Evolutionary conservation across 2,888 invertebrate genomes (phyloP).

Genomic region (Opisthograptis luteolata): DNA sequence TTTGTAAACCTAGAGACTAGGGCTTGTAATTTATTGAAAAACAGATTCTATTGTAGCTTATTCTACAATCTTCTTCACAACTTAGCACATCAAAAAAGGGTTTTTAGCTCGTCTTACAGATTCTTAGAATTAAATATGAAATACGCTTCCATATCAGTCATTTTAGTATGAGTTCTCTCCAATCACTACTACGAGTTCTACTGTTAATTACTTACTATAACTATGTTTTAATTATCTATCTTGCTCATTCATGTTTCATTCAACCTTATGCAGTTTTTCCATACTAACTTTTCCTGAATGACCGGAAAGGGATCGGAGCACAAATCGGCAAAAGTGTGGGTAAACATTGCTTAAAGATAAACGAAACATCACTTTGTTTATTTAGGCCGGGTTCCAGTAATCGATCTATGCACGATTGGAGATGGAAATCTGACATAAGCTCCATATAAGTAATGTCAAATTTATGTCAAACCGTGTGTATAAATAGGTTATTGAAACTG

Average conservation of each 20-base stretch:
- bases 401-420: too few relatives aligned
- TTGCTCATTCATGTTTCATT: not conserved
- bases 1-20: conserved; percentile 27
- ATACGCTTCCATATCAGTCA: conserved; percentile 15
- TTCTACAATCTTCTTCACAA: not conserved
- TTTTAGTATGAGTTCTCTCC: conserved; percentile 7
- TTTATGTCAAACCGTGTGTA: too few relatives aligned
- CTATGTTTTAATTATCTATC: not conserved
- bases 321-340: not conserved
- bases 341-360: not conserved
- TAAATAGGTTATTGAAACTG: too few relatives aligned
- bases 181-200: not conserved
- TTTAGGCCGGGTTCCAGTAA: too few relatives aligned
- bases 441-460: too few relatives aligned
- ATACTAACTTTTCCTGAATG: too few relatives aligned
- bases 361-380: not conserved
- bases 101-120: not conserved
- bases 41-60: not conserved
- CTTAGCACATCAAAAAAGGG: not conserved
- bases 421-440: too few relatives aligned
- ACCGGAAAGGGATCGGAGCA: too few relatives aligned
- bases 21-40: conserved; percentile 9
- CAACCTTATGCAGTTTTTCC: not conserved
- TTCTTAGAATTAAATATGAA: conserved; percentile 12
- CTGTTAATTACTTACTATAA: too few relatives aligned